Evolutionary conservation across 2,888 invertebrate species (phyloP).

Genomic region (Elegia similella): DNA sequence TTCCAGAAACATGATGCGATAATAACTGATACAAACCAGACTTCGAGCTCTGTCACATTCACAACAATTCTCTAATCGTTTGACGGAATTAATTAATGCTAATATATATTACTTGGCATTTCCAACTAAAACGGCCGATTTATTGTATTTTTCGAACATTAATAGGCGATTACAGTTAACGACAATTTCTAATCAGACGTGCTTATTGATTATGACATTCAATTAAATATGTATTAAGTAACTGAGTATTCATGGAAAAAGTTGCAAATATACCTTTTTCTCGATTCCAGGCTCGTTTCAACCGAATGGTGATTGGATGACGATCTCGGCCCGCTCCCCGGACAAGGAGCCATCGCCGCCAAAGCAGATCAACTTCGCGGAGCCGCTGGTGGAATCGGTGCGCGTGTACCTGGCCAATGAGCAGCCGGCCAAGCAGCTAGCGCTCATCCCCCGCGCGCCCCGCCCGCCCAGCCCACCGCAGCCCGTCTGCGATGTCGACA

Average conservation of each 20-base stretch:
- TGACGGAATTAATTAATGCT: background rate
- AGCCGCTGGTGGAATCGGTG: constrained; percentile 75
- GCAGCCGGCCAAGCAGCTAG: constrained; percentile 63
- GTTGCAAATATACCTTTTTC: constrained; percentile 22
- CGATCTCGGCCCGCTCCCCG: constrained; percentile 70
- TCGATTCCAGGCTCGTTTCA: constrained; percentile 70
- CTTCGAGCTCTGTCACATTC: background rate
- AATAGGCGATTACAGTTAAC: background rate
- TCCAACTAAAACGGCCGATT: background rate
- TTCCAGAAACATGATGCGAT: constrained; percentile 40
- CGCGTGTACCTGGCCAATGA: constrained; percentile 72
- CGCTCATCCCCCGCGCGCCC: constrained; percentile 44
- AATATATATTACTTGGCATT: too few species aligned
- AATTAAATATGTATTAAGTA: background rate
- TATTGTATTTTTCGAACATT: background rate
- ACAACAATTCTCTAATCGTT: background rate
- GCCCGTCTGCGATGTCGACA: constrained; percentile 64
- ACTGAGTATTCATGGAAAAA: background rate
- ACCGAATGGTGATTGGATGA: constrained; percentile 79
- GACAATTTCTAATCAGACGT: constrained; percentile 1
- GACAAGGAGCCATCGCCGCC: constrained; percentile 67
- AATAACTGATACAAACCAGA: constrained; percentile 10
- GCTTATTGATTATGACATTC: background rate
- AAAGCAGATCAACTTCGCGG: constrained; percentile 65
- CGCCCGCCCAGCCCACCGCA: constrained; percentile 36